A percentile compares a stretch with the other conserved stretches of the same genome.
These are phyloP conservation scores for Nannobrachium achirus DNA, from an alignment of 2,113 vertebrate species.

Conservation along the genomic window DNA sequence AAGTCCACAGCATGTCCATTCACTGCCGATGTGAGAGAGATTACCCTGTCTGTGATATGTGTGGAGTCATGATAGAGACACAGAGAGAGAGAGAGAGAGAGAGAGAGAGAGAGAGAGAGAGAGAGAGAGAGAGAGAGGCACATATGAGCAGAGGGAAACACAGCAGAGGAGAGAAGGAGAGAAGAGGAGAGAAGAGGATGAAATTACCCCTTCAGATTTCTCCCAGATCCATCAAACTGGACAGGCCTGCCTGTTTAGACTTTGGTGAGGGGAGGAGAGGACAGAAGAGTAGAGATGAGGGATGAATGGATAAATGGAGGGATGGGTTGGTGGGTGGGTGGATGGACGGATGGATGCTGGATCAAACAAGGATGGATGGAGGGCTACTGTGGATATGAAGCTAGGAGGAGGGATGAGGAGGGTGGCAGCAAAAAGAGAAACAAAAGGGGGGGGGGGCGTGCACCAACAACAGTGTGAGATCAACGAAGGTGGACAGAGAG, in stretches of 20 bases:
- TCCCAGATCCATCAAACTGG: constrained; percentile 62
- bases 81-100: constrained; percentile 25
- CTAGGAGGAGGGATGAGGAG: constrained; percentile 2
- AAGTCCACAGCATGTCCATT: constrained; percentile 31
- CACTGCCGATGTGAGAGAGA: constrained; percentile 43
- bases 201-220: constrained; percentile 58
- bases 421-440: constrained; percentile 1
- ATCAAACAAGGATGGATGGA: constrained; percentile 5
- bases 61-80: constrained; percentile 55
- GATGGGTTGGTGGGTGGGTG: not conserved
- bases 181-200: constrained; percentile 33
- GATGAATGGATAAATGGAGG: constrained; percentile 10
- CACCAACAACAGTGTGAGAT: no score
- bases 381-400: not conserved
- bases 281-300: no score
- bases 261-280: constrained; percentile 29
- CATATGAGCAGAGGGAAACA: not conserved
- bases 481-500: no score
- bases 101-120: constrained; percentile 1
- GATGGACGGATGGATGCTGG: constrained; percentile 4
- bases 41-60: constrained; percentile 33
- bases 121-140: not conserved
- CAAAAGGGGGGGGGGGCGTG: not conserved
- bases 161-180: not conserved
- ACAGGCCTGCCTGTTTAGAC: constrained; percentile 48